Base-by-base conservation (phyloP, 2,888 invertebrate genomes). In the Steinernema hermaphroditum region DNA sequence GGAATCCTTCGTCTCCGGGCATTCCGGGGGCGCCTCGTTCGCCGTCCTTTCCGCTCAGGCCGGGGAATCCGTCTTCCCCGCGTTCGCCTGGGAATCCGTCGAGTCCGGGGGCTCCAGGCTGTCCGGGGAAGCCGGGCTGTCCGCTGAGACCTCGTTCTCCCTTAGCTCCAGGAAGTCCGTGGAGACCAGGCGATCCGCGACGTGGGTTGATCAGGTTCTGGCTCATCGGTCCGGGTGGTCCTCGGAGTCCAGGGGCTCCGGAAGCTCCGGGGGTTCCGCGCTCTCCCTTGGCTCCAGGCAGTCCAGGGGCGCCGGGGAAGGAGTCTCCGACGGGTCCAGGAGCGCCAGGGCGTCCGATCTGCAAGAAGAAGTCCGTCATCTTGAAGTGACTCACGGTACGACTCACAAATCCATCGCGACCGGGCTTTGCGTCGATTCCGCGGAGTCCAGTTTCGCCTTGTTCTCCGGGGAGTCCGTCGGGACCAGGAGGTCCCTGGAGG, bases 311-410 rank as follows among this genome's bases (percentile, higher is more conserved):
- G 54, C 88, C 88, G 72, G 79, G 81, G 50, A 72, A 87, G 72
- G 86, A 83, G 68, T 83, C 83, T 74, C 88, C 88, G 68, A 77
- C 77, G 49, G 78, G 77, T 50, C 85, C 85, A 37, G 78, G 79
- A 1, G 75, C 72, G 46, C 86, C 86, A 24, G 84, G 83, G 16
- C 80, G 41, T 27, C 84, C 85, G 46, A 82, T 70, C 83, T 81
- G 74, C 43, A 80, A 62, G 72, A 24, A 29, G n/a, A 72, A 14
- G 41, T n/a, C 70, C 27, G 24, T 4, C 32, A 4, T 75, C 6
- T n/a, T n/a, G n/a, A n/a, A n/a, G n/a, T n/a, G n/a, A n/a, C n/a
- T n/a, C n/a, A n/a, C n/a, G n/a, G n/a, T n/a, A n/a, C n/a, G 22
- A 50, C 73, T n/a, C 34, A 76, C 76, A 19, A 50, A 46, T 49